A percentile compares a stretch with the other conserved stretches of the same genome.
phyloP scores from a whole-genome alignment of 2,797 vertebrate species.

The Morus bassanus region DNA sequence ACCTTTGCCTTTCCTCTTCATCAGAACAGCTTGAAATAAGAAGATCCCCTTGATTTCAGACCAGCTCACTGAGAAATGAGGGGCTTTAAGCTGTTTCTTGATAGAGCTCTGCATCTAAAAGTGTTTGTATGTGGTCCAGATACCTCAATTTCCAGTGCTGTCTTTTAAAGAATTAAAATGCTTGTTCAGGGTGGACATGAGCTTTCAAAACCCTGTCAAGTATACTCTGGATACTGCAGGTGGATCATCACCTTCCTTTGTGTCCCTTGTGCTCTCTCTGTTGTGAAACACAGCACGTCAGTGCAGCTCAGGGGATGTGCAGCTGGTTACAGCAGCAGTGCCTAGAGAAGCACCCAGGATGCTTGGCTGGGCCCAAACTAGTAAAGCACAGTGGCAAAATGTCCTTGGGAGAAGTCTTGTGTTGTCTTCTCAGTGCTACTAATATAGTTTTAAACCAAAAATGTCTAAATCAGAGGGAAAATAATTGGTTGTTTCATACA shows the following conservation, averaged over 20 bases:
- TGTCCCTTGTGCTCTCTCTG: neutral
- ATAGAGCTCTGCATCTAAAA: neutral
- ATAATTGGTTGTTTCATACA: neutral
- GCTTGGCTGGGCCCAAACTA: neutral
- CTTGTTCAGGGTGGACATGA: neutral
- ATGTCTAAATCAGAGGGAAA: neutral
- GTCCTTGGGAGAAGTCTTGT: neutral
- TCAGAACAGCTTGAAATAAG: neutral
- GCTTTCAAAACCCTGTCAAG: neutral
- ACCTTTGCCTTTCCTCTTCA: neutral
- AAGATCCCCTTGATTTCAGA: neutral
- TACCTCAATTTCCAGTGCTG: neutral
- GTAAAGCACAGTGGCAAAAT: neutral
- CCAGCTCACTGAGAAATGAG: neutral
- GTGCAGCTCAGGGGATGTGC: neutral
- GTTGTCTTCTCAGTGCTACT: neutral
- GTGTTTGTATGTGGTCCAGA: neutral
- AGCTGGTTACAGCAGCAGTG: neutral
- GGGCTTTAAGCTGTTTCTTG: neutral
- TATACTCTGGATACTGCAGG: neutral
- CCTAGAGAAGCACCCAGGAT: neutral
- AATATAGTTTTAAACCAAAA: neutral
- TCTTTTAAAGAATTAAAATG: neutral
- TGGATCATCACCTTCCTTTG: neutral
- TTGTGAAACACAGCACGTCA: neutral